phyloP scores from a whole-genome alignment of 2,797 vertebrate genomes.

The Echiichthys vipera region DNA sequence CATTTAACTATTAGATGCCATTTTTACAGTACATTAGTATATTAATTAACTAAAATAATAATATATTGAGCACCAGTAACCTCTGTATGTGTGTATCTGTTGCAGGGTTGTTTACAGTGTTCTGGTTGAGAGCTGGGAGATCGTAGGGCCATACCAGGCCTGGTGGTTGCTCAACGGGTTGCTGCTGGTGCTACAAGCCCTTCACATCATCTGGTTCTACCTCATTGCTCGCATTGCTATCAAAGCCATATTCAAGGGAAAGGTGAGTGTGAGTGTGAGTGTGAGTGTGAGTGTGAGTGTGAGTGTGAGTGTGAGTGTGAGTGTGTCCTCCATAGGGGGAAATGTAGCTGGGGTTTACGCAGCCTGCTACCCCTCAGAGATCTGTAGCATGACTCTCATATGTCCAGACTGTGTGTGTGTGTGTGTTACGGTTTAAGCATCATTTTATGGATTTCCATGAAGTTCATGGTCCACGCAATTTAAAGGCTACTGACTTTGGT shows the following conservation, averaged over 20 bases:
- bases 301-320: too few relatives aligned
- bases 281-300: too few relatives aligned
- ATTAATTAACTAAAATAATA: neutral
- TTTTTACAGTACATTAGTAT: neutral
- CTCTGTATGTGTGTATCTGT: constrained; percentile 24
- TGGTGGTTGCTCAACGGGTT: constrained; percentile 96
- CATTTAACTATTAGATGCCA: neutral
- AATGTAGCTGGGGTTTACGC: constrained; percentile 94
- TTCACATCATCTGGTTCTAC: constrained; percentile 97
- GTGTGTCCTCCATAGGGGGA: constrained; percentile 97
- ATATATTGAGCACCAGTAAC: neutral
- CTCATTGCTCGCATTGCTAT: constrained; percentile 92
- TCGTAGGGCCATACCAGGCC: constrained; percentile 92
- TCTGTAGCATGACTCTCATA: constrained; percentile 94
- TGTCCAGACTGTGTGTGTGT: constrained; percentile 85
- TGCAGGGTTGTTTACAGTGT: constrained; percentile 93
- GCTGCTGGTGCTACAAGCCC: constrained; percentile 89
- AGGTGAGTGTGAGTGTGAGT: constrained; percentile 92
- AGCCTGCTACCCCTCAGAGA: constrained; percentile 89
- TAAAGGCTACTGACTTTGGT: neutral
- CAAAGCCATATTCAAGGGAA: constrained; percentile 94
- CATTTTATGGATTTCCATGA: neutral
- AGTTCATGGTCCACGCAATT: neutral
- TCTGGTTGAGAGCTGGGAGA: constrained; percentile 95
- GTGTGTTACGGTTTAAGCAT: neutral